Evolutionary conservation across 2,888 invertebrate genomes (phyloP).

Genomic region (Pediacus dermestoides): DNA sequence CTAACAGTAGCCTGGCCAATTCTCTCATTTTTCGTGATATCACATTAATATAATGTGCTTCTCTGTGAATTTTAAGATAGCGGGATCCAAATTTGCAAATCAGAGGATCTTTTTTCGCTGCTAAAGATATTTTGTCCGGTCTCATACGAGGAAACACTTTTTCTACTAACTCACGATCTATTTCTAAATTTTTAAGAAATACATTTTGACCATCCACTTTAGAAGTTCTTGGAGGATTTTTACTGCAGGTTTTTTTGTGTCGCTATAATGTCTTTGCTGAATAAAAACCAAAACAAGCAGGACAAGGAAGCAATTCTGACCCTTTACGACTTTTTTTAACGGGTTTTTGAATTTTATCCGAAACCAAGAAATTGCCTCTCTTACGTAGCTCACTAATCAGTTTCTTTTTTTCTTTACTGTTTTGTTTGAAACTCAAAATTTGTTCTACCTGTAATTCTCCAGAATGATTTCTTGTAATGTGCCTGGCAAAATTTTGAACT

Average conservation of each 20-base stretch:
- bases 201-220: slow-evolving; percentile 11
- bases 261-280: slow-evolving; percentile 11
- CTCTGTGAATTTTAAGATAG: slow-evolving; percentile 20
- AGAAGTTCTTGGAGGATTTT: slow-evolving; percentile 9
- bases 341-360: slow-evolving; percentile 5
- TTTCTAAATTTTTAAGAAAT: slow-evolving; percentile 9
- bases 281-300: slow-evolving; percentile 12
- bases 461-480: slow-evolving; percentile 11
- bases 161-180: slow-evolving; percentile 10
- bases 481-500: slow-evolving; percentile 12
- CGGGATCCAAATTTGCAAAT: slow-evolving; percentile 20
- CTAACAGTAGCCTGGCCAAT: slow-evolving; percentile 11
- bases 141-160: slow-evolving; percentile 17
- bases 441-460: slow-evolving; percentile 8
- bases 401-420: slow-evolving; percentile 8
- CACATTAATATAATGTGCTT: slow-evolving; percentile 19
- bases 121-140: slow-evolving; percentile 15
- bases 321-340: slow-evolving; percentile 1
- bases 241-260: slow-evolving; percentile 11
- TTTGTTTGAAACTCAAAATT: slow-evolving; percentile 7
- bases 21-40: slow-evolving; percentile 21
- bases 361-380: slow-evolving; percentile 14
- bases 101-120: slow-evolving; percentile 17
- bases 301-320: slow-evolving; percentile 11
- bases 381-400: slow-evolving; percentile 9